Conservation (phyloP, 2,797 vertebrate genomes). For the Aselliscus stoliczkanus region DNA sequence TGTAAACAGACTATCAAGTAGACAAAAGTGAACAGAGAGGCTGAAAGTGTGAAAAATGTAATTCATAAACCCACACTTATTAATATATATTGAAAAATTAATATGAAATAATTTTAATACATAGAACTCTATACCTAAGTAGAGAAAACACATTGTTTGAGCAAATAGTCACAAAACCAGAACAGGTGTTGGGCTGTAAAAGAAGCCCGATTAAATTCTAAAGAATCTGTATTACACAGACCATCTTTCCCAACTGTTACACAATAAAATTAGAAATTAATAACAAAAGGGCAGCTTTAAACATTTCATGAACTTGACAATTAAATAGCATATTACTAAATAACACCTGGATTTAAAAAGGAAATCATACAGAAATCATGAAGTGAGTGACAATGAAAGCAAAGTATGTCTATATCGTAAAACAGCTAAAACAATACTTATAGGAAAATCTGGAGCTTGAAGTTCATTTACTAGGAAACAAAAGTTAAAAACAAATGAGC, state of each 20-base stretch:
- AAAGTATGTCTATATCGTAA: background rate
- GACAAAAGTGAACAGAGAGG: background rate
- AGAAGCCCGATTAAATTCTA: slow-evolving; percentile 27
- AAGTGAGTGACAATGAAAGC: background rate
- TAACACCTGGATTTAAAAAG: background rate
- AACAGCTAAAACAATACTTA: background rate
- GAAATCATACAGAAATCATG: background rate
- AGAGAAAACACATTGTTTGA: background rate
- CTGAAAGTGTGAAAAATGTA: background rate
- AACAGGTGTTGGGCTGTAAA: background rate
- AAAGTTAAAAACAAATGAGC: slow-evolving; percentile 26
- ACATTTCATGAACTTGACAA: slow-evolving; percentile 17
- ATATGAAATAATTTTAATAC: slow-evolving; percentile 12
- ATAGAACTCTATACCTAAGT: background rate
- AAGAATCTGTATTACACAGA: background rate
- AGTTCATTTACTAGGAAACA: background rate
- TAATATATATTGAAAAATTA: background rate
- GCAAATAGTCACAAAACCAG: background rate
- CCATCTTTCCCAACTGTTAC: background rate
- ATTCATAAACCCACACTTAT: background rate
- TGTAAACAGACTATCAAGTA: background rate
- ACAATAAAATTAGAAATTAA: slow-evolving; percentile 39
- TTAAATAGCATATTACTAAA: background rate
- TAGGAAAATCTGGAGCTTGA: background rate
- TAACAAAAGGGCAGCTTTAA: slow-evolving; percentile 24